Conservation (phyloP, 1,140 invertebrate genomes). For the Agrilus planipennis region DNA sequence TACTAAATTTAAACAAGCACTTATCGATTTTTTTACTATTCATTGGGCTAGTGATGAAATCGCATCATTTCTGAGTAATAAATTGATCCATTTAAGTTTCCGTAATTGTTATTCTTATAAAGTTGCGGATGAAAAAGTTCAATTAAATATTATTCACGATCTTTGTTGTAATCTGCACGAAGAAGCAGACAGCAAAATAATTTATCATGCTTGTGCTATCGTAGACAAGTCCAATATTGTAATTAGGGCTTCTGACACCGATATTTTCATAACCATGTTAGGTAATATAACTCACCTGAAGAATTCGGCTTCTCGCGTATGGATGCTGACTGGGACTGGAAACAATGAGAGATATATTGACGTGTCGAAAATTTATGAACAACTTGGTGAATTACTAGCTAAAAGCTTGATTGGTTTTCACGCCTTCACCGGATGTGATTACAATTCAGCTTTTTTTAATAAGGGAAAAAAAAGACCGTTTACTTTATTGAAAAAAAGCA, state of each 20-base stretch:
- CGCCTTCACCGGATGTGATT: slow-evolving; percentile 35
- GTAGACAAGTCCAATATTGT: slow-evolving; percentile 13
- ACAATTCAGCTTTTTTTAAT: slow-evolving; percentile 28
- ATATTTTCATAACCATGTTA: slow-evolving; percentile 20
- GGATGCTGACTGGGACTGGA: slow-evolving; percentile 14
- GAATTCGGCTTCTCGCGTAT: slow-evolving; percentile 12
- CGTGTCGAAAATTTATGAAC: slow-evolving; percentile 7
- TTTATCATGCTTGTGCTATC: slow-evolving; percentile 18
- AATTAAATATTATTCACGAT: slow-evolving; percentile 15
- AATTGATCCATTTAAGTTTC: slow-evolving; percentile 16
- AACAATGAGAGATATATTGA: slow-evolving; percentile 14
- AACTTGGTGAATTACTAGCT: background rate
- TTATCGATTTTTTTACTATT: slow-evolving; percentile 16
- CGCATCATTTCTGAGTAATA: slow-evolving; percentile 13
- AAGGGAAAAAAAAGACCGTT: slow-evolving; percentile 19
- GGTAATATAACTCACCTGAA: slow-evolving; percentile 16
- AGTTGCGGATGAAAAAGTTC: slow-evolving; percentile 13
- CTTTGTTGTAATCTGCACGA: slow-evolving; percentile 17
- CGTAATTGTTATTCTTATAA: slow-evolving; percentile 16
- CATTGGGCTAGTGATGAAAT: slow-evolving; percentile 15
- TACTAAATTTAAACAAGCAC: slow-evolving; percentile 15
- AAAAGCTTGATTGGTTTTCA: slow-evolving; percentile 21
- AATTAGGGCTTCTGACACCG: slow-evolving; percentile 15
- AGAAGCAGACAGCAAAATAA: slow-evolving; percentile 21
- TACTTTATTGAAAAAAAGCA: background rate